Conservation (phyloP, 2,113 vertebrate species). For the Saguinus imperator region DNA sequence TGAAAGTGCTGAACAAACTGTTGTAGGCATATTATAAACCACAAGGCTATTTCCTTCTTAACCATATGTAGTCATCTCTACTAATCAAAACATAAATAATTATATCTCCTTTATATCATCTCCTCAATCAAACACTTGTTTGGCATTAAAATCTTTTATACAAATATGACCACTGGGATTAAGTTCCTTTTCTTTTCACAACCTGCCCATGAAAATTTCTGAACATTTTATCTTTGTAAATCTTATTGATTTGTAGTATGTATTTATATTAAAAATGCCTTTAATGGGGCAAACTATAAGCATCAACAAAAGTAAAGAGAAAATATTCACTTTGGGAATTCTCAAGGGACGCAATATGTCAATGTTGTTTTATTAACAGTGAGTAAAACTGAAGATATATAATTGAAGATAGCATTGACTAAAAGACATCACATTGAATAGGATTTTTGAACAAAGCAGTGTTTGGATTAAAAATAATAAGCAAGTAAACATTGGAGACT, state of each 20-base stretch:
- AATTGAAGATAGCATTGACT: neutral
- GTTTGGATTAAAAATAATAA: conserved; percentile 20
- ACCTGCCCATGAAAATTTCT: neutral
- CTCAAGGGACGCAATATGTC: neutral
- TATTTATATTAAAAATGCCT: neutral
- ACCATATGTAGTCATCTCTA: neutral
- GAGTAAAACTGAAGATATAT: neutral
- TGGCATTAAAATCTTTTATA: neutral
- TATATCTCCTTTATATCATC: neutral
- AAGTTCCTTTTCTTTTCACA: neutral
- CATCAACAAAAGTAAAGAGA: neutral
- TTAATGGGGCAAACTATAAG: neutral
- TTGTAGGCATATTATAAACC: neutral
- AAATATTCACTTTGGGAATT: neutral
- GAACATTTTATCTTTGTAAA: neutral
- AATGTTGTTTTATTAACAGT: neutral
- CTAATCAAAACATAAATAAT: neutral
- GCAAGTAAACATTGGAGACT: neutral
- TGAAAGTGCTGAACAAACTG: neutral
- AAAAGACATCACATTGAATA: neutral
- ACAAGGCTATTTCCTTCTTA: neutral
- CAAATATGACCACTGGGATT: neutral
- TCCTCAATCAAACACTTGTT: neutral
- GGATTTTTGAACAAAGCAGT: neutral
- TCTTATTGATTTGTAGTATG: neutral